A percentile compares a stretch with the other conserved stretches of the same genome.
Evolutionary conservation across 2,888 invertebrate genomes (phyloP).

Genomic region (Heteromyza rotundicornis): DNA sequence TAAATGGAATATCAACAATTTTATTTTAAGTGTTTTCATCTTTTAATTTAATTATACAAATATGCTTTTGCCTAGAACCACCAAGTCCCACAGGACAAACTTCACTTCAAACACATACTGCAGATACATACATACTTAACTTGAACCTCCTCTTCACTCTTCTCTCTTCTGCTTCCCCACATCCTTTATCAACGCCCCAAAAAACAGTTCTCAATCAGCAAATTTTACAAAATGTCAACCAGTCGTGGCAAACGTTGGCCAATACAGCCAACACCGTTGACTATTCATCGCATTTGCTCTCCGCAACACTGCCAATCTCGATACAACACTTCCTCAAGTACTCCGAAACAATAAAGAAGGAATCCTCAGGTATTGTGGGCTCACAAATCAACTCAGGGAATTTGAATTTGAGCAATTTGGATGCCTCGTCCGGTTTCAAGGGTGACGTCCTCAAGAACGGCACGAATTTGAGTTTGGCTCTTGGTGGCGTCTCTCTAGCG

Average conservation of each 20-base stretch:
- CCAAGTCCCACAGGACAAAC: no score
- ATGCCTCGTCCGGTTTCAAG: conserved; percentile 52
- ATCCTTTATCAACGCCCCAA: no score
- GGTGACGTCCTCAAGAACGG: conserved; percentile 62
- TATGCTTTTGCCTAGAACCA: no score
- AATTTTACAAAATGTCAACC: conserved; percentile 63
- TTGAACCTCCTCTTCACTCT: not conserved
- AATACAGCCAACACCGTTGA: conserved; percentile 63
- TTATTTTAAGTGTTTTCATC: no score
- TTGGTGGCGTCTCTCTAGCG: conserved; percentile 57
- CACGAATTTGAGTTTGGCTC: conserved; percentile 60
- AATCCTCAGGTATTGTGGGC: conserved; percentile 58
- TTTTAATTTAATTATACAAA: no score
- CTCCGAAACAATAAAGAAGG: conserved; percentile 64
- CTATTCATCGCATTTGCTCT: conserved; percentile 63
- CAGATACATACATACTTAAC: not conserved
- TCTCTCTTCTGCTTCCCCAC: not conserved
- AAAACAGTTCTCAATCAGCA: conserved; percentile 62
- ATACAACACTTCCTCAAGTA: conserved; percentile 64
- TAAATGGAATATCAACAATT: no score
- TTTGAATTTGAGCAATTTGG: conserved; percentile 56
- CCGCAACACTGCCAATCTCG: conserved; percentile 63
- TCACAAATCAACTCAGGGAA: conserved; percentile 58
- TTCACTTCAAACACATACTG: no score
- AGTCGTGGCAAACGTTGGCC: conserved; percentile 63